Evolutionary conservation across 2,888 invertebrate genomes (phyloP).

Genomic region (Apamea anceps): DNA sequence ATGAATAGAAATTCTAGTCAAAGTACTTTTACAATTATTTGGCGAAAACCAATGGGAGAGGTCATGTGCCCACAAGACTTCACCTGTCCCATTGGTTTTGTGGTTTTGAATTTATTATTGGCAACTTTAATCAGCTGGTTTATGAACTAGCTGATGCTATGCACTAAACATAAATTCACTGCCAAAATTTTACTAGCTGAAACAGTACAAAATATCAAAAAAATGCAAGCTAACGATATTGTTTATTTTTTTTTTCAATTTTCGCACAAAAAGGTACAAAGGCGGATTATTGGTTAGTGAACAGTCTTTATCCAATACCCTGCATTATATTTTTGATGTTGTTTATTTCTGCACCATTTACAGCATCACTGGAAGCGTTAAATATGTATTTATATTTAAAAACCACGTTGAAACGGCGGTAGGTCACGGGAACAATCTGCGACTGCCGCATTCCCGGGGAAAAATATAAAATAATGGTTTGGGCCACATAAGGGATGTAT

Average conservation of each 20-base stretch:
- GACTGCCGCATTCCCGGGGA: not conserved
- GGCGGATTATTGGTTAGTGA: not conserved
- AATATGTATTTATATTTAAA: not conserved
- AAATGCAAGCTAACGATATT: not conserved
- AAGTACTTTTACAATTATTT: not conserved
- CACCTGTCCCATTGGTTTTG: too few relatives aligned
- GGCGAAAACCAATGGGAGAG: not conserved
- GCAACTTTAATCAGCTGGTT: not conserved
- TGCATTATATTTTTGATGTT: not conserved
- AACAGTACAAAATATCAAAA: not conserved
- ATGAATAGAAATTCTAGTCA: slow-evolving; percentile 5
- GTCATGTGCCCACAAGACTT: not conserved
- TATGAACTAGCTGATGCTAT: not conserved
- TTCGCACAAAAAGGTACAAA: too few relatives aligned
- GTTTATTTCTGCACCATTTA: not conserved
- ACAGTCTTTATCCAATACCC: not conserved
- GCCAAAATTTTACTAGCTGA: not conserved
- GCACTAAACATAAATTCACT: not conserved
- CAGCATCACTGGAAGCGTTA: not conserved
- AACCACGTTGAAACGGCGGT: not conserved
- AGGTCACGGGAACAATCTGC: not conserved
- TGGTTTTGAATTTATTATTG: not conserved
- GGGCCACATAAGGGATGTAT: not conserved
- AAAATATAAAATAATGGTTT: not conserved
- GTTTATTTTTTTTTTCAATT: too few relatives aligned